Base-by-base conservation (phyloP, 2,797 vertebrate genomes). In the Coracias cyanogaster region DNA sequence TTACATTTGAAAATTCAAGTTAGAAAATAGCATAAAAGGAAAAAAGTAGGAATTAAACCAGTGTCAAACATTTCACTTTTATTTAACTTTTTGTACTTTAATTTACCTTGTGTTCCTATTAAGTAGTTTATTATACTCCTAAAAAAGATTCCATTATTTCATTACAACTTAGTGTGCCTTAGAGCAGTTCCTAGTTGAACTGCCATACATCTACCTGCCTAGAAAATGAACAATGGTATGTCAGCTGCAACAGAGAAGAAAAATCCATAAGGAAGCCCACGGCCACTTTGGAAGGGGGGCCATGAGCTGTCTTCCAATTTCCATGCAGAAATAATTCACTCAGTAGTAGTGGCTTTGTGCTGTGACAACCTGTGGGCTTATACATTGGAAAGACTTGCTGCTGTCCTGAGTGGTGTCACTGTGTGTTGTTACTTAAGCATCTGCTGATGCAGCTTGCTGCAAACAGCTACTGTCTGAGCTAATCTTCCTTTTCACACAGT, bases 171-270 rank as follows among this genome's bases (percentile, higher is more conserved):
- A 21, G 5, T 1, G 35, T 61, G 62, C 74, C 54, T 78, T 9
- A 35, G 70, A 55, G 67, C 65, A 77, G 31, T 28, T 90, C 39
- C 45, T 29, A 45, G 39, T 4, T 31, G 65, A 76, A 52, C 31
- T 17, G 7, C n/a, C 43, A 4, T 18, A 16, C 2, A 12, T 16
- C 35, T 46, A 39, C 35, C 61, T 51, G 77, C 45, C 60, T 7
- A 3, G 4, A 12, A 12, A 49, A n/a, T 0, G 4, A 46, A 15
- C 1, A 43, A 0, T 2, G 21, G n/a, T 4, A 10, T 0, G 0
- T 15, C 60, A 46, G 64, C 18, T 22, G 2, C 41, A n/a, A 4
- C 0, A 0, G 45, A 60, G 74, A 31, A 35, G 43, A 17, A n/a
- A 69, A 67, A 8, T 26, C 74, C 41, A 1, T 10, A 3, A 7